These are phyloP conservation scores for Macrosoma leucophasiata DNA, from an alignment of 2,888 invertebrate species.

Conservation along the genomic window DNA sequence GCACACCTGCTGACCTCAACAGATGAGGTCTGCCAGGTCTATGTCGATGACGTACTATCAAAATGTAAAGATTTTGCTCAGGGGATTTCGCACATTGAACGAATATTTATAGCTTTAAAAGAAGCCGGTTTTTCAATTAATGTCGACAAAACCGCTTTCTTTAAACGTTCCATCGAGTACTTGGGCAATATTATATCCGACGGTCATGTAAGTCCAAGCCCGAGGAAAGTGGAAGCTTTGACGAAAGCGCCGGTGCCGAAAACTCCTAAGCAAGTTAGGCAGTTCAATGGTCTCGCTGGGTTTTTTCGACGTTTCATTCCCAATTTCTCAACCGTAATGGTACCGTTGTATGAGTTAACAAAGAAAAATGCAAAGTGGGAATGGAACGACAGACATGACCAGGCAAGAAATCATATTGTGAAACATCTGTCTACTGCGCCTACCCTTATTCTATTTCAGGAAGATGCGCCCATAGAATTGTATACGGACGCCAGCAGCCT, in stretches of 20 bases:
- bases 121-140: slow-evolving; percentile 27
- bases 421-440: slow-evolving; percentile 21
- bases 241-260: slow-evolving; percentile 17
- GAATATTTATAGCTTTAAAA: too few relatives aligned
- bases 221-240: slow-evolving; percentile 24
- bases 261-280: slow-evolving; percentile 20
- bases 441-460: slow-evolving; percentile 20
- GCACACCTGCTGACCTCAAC: too few relatives aligned
- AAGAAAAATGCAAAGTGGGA: slow-evolving; percentile 9
- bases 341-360: slow-evolving; percentile 16
- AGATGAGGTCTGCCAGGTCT: slow-evolving; percentile 1
- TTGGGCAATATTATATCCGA: slow-evolving; percentile 21
- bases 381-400: slow-evolving; percentile 15
- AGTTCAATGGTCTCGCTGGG: slow-evolving; percentile 20
- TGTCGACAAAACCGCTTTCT: slow-evolving; percentile 24
- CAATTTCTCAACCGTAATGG: slow-evolving; percentile 15
- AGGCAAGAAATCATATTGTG: slow-evolving; percentile 15
- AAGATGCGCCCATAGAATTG: slow-evolving; percentile 1
- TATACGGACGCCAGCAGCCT: slow-evolving; percentile 25
- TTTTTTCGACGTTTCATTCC: slow-evolving; percentile 20
- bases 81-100: too few relatives aligned
- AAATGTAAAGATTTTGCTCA: slow-evolving; percentile 1
- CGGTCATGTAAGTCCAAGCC: slow-evolving; percentile 25
- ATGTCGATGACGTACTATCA: slow-evolving; percentile 5
- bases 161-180: slow-evolving; percentile 23